These are phyloP conservation scores for Leptopilina drosophilae DNA, from an alignment of 2,888 invertebrate genomes.

Conservation along the genomic window DNA sequence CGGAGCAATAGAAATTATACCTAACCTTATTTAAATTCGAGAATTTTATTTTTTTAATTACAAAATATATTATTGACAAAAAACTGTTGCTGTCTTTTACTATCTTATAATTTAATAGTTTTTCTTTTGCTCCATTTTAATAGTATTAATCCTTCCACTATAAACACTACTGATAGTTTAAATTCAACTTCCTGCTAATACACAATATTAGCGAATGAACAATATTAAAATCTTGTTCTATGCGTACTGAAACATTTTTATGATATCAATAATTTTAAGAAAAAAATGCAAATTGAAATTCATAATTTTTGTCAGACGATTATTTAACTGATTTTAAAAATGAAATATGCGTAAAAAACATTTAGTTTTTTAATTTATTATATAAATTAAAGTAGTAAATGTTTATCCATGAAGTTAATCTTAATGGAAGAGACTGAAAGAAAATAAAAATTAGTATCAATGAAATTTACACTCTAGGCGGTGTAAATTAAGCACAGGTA, in stretches of 20 bases:
- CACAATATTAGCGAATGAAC: not conserved
- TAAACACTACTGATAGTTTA: not conserved
- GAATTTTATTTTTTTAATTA: too few relatives aligned
- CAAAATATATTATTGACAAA: not conserved
- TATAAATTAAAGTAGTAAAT: too few relatives aligned
- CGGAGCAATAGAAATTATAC: not conserved
- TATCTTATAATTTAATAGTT: not conserved
- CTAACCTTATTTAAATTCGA: too few relatives aligned
- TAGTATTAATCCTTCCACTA: not conserved
- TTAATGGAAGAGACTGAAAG: not conserved
- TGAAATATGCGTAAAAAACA: too few relatives aligned
- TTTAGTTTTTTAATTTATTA: too few relatives aligned
- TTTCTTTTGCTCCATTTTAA: constrained; percentile 1
- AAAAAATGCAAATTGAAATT: not conserved
- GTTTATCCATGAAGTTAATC: too few relatives aligned
- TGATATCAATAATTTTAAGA: not conserved
- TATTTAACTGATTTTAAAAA: not conserved
- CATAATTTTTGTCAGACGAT: not conserved
- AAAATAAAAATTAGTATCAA: not conserved
- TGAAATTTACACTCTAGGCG: not conserved
- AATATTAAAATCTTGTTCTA: not conserved
- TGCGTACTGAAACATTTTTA: not conserved
- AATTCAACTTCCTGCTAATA: not conserved
- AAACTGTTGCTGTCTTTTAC: not conserved
- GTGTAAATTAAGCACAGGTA: not conserved